These are phyloP conservation scores for Theonella swinhoei DNA, from an alignment of 37 sponge, comb jelly and placozoan species.

Conservation along the genomic window DNA sequence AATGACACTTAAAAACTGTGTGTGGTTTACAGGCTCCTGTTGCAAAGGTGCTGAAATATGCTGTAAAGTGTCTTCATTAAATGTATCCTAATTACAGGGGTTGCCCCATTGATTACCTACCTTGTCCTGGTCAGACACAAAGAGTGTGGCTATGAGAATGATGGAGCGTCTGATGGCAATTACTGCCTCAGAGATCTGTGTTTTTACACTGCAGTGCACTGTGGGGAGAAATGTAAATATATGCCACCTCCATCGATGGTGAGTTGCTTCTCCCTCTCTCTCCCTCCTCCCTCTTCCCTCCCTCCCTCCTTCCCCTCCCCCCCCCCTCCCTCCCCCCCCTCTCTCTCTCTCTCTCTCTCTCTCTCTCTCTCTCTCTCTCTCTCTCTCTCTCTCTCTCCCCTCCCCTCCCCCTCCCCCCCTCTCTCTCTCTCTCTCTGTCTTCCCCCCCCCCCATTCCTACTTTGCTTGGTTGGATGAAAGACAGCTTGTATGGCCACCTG, in stretches of 20 bases:
- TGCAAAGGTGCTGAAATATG: too few species aligned
- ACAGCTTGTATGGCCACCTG: constrained; percentile 45
- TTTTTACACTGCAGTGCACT: constrained; percentile 55
- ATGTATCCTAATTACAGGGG: too few species aligned
- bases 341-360: not conserved
- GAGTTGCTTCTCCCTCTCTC: not conserved
- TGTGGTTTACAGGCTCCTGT: too few species aligned
- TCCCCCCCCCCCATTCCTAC: constrained; percentile 22
- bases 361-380: too few species aligned
- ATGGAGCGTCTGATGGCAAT: constrained; percentile 37
- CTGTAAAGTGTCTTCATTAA: too few species aligned
- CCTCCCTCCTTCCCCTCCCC: not conserved
- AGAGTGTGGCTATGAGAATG: constrained; percentile 58
- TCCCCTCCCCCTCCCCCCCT: not conserved
- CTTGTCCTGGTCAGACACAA: constrained; percentile 21
- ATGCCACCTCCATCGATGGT: not conserved
- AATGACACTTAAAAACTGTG: too few species aligned
- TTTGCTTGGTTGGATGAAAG: constrained; percentile 40
- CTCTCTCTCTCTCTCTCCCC: not conserved
- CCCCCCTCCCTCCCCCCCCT: not conserved
- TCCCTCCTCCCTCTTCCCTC: not conserved
- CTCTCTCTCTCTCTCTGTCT: not conserved
- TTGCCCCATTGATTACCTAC: too few species aligned
- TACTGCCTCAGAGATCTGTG: constrained; percentile 50
- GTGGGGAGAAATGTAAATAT: too few species aligned